Evolutionary conservation across 2,888 invertebrate species (phyloP).

Genomic region (Volucella inflata): DNA sequence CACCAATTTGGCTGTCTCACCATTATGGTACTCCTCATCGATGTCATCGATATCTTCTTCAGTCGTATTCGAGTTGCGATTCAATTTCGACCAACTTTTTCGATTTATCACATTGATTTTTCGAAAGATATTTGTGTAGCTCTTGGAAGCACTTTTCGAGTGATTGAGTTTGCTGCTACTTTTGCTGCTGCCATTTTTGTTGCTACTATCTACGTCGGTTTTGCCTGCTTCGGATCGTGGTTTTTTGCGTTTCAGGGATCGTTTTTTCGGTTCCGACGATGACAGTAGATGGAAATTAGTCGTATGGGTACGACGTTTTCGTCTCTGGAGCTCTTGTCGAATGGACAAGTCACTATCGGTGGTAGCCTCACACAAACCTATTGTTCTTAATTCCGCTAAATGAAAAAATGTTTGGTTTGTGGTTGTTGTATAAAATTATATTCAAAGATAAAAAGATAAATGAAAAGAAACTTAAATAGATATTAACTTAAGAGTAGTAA

Average conservation of each 20-base stretch:
- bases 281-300: conserved; percentile 61
- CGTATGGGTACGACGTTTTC: conserved; percentile 43
- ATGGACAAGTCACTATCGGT: conserved; percentile 78
- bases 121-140: conserved; percentile 81
- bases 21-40: conserved; percentile 80
- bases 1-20: conserved; percentile 77
- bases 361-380: conserved; percentile 78
- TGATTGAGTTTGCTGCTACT: conserved; percentile 28
- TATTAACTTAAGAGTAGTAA: conserved; percentile 60
- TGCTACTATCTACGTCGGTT: conserved; percentile 33
- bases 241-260: conserved; percentile 63
- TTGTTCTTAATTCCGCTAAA: conserved; percentile 80
- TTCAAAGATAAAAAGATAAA: conserved; percentile 48
- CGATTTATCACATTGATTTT: conserved; percentile 77
- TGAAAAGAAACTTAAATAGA: conserved; percentile 72
- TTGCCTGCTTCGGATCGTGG: conserved; percentile 59
- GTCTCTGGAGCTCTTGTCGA: conserved; percentile 72
- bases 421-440: conserved; percentile 60
- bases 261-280: conserved; percentile 56
- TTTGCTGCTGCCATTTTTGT: background rate
- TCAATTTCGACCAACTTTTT: conserved; percentile 76
- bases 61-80: conserved; percentile 79
- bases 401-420: conserved; percentile 57
- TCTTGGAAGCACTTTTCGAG: conserved; percentile 79
- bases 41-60: conserved; percentile 79